These are phyloP conservation scores for Leiothrix lutea DNA, from an alignment of 2,113 vertebrate genomes.

Conservation along the genomic window DNA sequence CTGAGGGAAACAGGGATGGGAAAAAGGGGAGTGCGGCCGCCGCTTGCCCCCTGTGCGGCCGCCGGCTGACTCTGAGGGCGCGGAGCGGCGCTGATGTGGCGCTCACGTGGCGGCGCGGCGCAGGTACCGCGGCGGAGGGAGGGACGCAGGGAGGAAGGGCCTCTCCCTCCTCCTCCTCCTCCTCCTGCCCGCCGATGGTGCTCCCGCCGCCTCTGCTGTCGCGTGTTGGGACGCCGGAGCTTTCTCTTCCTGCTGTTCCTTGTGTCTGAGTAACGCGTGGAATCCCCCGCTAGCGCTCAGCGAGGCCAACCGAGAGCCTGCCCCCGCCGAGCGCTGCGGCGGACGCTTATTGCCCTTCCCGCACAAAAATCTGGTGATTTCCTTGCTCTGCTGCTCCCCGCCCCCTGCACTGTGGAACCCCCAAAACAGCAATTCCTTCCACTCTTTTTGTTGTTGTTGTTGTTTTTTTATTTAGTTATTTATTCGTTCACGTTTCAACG, in stretches of 20 bases:
- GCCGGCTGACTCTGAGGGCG: neutral
- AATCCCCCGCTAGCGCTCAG: neutral
- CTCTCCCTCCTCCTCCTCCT: neutral
- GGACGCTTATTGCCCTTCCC: no score
- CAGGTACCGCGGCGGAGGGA: constrained; percentile 65
- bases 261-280: neutral
- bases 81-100: constrained; percentile 69
- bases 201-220: neutral
- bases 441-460: neutral
- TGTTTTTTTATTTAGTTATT: neutral
- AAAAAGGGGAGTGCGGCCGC: neutral
- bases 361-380: neutral
- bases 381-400: neutral
- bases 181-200: neutral
- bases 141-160: neutral
- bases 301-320: no score
- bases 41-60: neutral
- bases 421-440: neutral
- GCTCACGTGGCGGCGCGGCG: constrained; percentile 65
- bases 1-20: neutral
- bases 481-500: neutral
- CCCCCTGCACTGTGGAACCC: neutral
- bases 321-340: neutral
- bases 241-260: neutral
- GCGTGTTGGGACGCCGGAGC: neutral